These are phyloP conservation scores for Pristionchus exspectatus DNA, from an alignment of 2,888 invertebrate genomes.

Conservation along the genomic window DNA sequence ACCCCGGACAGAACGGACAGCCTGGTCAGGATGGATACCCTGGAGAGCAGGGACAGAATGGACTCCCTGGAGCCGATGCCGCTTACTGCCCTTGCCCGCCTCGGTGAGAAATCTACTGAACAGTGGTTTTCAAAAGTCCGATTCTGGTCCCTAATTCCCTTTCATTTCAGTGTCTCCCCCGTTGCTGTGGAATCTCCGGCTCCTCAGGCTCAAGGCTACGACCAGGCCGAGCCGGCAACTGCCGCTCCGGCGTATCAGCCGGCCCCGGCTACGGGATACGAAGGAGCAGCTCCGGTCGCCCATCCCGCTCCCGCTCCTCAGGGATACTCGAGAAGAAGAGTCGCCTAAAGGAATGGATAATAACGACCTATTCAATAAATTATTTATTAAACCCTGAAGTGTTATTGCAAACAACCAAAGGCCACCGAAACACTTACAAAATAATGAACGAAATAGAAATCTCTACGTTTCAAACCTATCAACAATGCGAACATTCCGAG, in stretches of 20 bases:
- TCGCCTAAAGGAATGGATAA: not conserved
- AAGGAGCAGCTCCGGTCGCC: not conserved
- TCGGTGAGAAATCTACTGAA: not conserved
- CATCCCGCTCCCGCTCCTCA: conserved; percentile 48
- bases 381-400: not conserved
- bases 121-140: not conserved
- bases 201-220: conserved; percentile 48
- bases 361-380: conserved; percentile 11
- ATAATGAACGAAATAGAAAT: not conserved
- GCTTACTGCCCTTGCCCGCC: conserved; percentile 48
- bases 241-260: conserved; percentile 23
- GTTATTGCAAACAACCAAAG: not conserved
- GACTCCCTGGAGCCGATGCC: conserved; percentile 61
- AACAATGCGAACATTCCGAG: not conserved
- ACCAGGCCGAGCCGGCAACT: not conserved
- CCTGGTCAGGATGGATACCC: conserved; percentile 65
- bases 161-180: not conserved
- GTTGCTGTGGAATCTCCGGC: conserved; percentile 3
- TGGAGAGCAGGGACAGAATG: conserved; percentile 62
- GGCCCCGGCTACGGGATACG: conserved; percentile 29
- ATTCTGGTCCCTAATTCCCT: not conserved
- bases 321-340: conserved; percentile 48
- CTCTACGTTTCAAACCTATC: not conserved
- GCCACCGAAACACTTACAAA: not conserved
- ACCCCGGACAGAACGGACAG: conserved; percentile 66